A percentile compares a stretch with the other conserved stretches of the same genome.
phyloP scores from a whole-genome alignment of 2,888 invertebrate species.

The Neelides folsomi region DNA sequence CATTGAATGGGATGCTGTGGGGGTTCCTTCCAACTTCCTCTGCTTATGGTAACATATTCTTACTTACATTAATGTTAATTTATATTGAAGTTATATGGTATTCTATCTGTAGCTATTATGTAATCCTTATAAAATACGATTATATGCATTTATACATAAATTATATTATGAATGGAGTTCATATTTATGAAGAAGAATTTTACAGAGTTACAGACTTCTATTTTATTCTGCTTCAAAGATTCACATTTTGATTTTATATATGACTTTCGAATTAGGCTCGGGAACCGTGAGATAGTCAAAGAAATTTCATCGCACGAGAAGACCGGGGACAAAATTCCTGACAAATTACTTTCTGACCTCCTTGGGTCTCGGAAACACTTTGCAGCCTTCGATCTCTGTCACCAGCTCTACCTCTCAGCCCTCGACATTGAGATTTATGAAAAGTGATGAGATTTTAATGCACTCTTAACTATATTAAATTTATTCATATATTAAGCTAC shows the following conservation, averaged over 20 bases:
- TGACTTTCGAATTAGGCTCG: too few relatives aligned
- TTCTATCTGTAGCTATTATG: background rate
- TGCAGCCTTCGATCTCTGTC: constrained; percentile 63
- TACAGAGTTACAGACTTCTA: too few relatives aligned
- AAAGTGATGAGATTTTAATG: constrained; percentile 34
- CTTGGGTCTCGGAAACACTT: constrained; percentile 55
- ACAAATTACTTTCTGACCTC: constrained; percentile 51
- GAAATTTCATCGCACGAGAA: constrained; percentile 46
- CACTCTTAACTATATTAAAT: background rate
- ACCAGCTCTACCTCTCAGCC: constrained; percentile 64
- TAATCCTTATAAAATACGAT: background rate
- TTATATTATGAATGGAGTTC: background rate
- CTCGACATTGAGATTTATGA: constrained; percentile 72
- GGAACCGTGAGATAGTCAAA: constrained; percentile 25
- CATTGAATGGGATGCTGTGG: constrained; percentile 87
- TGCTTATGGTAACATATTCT: constrained; percentile 52
- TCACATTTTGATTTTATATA: background rate
- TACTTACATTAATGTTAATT: background rate
- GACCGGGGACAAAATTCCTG: constrained; percentile 56
- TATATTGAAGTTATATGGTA: background rate
- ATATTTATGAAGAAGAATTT: too few relatives aligned
- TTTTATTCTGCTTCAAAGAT: too few relatives aligned
- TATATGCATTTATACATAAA: too few relatives aligned
- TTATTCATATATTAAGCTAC: background rate
- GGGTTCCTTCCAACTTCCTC: constrained; percentile 70